Evolutionary conservation across 2,888 invertebrate genomes (phyloP).

Genomic region (Lysandra coridon): DNA sequence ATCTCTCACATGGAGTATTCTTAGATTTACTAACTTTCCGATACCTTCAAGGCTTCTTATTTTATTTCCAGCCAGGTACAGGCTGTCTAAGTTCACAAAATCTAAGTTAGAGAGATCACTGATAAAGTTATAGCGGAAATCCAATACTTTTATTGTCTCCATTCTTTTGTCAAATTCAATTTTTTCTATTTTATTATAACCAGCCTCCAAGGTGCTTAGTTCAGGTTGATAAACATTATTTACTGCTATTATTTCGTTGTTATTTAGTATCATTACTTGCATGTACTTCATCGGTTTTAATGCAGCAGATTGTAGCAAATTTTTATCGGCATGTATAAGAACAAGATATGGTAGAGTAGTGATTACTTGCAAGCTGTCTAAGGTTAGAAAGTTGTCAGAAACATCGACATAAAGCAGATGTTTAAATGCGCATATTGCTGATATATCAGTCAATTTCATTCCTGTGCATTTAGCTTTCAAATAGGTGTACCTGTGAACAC

Average conservation of each 20-base stretch:
- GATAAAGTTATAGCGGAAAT: slow-evolving; percentile 76
- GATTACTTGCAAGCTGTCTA: slow-evolving; percentile 71
- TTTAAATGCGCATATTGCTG: slow-evolving; percentile 70
- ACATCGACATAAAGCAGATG: slow-evolving; percentile 81
- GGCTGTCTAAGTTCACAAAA: slow-evolving; percentile 81
- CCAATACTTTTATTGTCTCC: slow-evolving; percentile 73
- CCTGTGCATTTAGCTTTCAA: slow-evolving; percentile 75
- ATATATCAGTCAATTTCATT: slow-evolving; percentile 76
- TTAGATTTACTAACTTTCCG: slow-evolving; percentile 80
- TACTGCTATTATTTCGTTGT: slow-evolving; percentile 75
- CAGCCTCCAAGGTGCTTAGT: slow-evolving; percentile 79
- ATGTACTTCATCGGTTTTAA: slow-evolving; percentile 77
- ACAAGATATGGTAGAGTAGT: slow-evolving; percentile 76
- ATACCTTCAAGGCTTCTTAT: slow-evolving; percentile 82
- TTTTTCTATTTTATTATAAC: slow-evolving; percentile 65
- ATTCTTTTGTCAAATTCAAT: slow-evolving; percentile 56
- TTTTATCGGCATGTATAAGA: slow-evolving; percentile 80
- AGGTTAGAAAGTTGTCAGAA: slow-evolving; percentile 74
- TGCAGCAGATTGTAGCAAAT: slow-evolving; percentile 69
- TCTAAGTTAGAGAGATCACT: slow-evolving; percentile 66
- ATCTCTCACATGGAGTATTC: slow-evolving; percentile 85
- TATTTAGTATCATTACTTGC: slow-evolving; percentile 81
- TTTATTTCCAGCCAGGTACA: slow-evolving; percentile 89
- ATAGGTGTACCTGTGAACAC: slow-evolving; percentile 77
- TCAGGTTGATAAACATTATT: slow-evolving; percentile 77